phyloP scores from a whole-genome alignment of 2,888 invertebrate species.

The Oxystoma pomonae region DNA sequence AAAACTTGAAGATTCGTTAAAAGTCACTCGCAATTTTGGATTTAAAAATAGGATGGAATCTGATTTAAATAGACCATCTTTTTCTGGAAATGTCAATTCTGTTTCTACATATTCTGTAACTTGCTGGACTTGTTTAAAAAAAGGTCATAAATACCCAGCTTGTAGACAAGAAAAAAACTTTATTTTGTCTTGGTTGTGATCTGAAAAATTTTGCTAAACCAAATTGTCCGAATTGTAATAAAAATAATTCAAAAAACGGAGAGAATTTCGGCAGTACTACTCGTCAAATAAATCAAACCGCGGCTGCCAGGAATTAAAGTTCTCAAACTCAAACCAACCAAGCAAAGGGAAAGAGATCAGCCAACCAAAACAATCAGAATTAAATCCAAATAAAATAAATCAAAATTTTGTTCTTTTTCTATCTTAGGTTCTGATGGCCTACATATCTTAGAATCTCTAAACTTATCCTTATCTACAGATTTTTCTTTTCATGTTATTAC shows the following conservation, averaged over 20 bases:
- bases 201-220: background rate
- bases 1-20: constrained; percentile 1
- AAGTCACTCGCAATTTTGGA: background rate
- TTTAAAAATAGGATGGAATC: background rate
- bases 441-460: constrained; percentile 1
- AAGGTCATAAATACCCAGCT: background rate
- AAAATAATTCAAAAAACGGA: constrained; percentile 5
- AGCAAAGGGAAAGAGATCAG: background rate
- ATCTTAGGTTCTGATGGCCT: constrained; percentile 9
- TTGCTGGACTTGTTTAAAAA: background rate
- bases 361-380: background rate
- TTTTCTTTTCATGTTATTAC: constrained; percentile 5
- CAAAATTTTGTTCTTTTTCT: background rate
- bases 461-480: constrained; percentile 4
- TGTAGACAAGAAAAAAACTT: background rate
- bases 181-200: constrained; percentile 11
- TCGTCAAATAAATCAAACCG: background rate
- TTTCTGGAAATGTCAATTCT: background rate
- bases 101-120: background rate
- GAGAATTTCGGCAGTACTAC: background rate
- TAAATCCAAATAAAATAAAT: too few relatives aligned
- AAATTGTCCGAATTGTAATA: constrained; percentile 4
- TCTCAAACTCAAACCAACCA: background rate
- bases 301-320: background rate
- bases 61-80: background rate